phyloP scores from a whole-genome alignment of 1,140 invertebrate species.

The Copidosoma floridanum region DNA sequence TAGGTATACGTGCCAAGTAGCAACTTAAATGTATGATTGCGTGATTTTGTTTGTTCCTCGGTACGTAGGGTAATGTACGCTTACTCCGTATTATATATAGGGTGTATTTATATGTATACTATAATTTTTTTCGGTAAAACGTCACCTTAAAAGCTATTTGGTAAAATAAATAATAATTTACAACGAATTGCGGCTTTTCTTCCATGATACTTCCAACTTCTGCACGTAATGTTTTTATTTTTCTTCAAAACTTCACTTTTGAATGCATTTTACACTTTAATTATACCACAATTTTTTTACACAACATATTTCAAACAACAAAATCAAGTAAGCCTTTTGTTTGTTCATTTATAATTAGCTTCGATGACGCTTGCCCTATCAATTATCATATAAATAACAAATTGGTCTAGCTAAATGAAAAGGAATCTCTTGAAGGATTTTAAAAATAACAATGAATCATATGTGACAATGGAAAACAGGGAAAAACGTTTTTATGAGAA shows the following conservation, averaged over 20 bases:
- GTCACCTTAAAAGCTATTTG: conserved; percentile 56
- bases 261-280: conserved; percentile 14
- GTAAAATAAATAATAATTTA: conserved; percentile 54
- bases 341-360: conserved; percentile 19
- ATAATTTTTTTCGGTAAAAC: conserved; percentile 54
- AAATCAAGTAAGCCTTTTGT: conserved; percentile 21
- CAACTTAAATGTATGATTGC: conserved; percentile 60
- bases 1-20: conserved; percentile 58
- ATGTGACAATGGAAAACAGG: conserved; percentile 22
- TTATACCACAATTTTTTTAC: no score
- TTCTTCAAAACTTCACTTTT: conserved; percentile 14
- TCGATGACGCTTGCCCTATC: conserved; percentile 23
- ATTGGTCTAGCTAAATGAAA: conserved; percentile 46
- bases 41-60: conserved; percentile 56
- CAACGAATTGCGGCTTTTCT: conserved; percentile 47
- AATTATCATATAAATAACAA: conserved; percentile 38
- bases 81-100: conserved; percentile 55
- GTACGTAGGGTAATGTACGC: conserved; percentile 52
- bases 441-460: conserved; percentile 27
- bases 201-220: conserved; percentile 23
- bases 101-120: conserved; percentile 58
- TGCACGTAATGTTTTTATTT: conserved; percentile 12
- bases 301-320: conserved; percentile 20
- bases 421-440: conserved; percentile 25
- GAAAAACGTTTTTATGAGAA: conserved; percentile 6